Base-by-base conservation (phyloP, 2,797 vertebrate species). In the Chromobotia macracanthus region DNA sequence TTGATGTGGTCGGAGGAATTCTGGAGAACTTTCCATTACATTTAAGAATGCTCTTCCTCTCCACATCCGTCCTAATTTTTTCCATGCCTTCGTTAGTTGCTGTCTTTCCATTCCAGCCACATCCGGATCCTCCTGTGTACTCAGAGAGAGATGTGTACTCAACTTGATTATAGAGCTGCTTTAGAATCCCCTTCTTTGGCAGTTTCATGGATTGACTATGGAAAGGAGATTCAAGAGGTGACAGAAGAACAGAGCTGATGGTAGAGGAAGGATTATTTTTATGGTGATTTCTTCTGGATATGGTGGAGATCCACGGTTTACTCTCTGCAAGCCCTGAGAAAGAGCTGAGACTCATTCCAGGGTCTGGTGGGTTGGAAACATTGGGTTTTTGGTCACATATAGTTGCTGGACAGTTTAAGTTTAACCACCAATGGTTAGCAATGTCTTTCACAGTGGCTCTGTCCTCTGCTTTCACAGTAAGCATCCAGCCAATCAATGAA, bases 381-480 rank as follows among this genome's bases (percentile, higher is more conserved):
- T 18, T 60, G 53, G 15, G 51, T 16, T 50, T 50, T 48, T 25
- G 0, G 21, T 48, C 41, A 80, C 76, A 44, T n/a, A 56, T 25
- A 13, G 10, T 55, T 7, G 44, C 1, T 44, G 56, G 58, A 23
- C 18, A 3, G 48, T n/a, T 31, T 79, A 69, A 79, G 58, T 87
- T 88, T 65, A 89, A 83, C 88, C 88, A 89, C 85, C 86, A 87
- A 44, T 89, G 87, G 74, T 85, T 85, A 21, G 86, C 71, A 9
- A 89, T 81, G 51, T 89, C 85, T 72, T 88, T 85, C 48, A 88
- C 84, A 6, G 84, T 88, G 4, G 88, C 88, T 75, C 88, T 80
- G 12, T 86, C 74, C 44, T 83, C 50, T 38, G 75, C 50, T 58
- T 83, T 84, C 10, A 88, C 84, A 19, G 83, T 84, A 56, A 88